phyloP scores from a whole-genome alignment of 2,888 invertebrate species.

The Athalia circularis region DNA sequence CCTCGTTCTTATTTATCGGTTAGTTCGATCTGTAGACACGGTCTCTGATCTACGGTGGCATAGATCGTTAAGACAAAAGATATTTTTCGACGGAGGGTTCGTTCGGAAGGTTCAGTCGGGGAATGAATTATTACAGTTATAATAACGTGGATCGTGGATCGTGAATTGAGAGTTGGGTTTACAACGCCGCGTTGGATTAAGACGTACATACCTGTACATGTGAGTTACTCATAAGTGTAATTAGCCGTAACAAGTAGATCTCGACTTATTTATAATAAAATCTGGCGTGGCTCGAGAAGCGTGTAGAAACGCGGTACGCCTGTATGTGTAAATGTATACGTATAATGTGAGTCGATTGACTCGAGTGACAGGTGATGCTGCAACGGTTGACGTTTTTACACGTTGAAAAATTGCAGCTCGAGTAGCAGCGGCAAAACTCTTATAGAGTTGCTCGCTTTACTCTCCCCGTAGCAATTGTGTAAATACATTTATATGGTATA shows the following conservation, averaged over 20 bases:
- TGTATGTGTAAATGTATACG: no score
- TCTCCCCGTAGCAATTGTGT: not conserved
- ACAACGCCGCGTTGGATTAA: constrained; percentile 7
- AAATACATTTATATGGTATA: no score
- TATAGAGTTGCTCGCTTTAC: not conserved
- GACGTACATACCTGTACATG: not conserved
- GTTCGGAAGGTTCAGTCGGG: no score
- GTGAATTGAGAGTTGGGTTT: not conserved
- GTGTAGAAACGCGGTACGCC: no score
- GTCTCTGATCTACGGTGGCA: no score
- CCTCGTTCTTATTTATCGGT: no score
- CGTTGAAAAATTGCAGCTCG: constrained; percentile 3
- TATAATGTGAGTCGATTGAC: not conserved
- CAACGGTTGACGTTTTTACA: constrained; percentile 34
- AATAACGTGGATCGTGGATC: no score
- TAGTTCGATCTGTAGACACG: not conserved
- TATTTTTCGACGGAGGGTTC: no score
- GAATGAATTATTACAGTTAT: no score
- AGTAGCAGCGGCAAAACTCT: no score
- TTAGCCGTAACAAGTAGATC: constrained; percentile 28
- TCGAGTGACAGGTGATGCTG: constrained; percentile 46
- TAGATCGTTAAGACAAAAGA: no score
- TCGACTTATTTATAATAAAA: constrained; percentile 14
- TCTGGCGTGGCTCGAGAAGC: not conserved
- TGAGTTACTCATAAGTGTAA: constrained; percentile 10